These are phyloP conservation scores for Megaustenia siamemsis DNA, from an alignment of 2,888 invertebrate species.

Conservation along the genomic window DNA sequence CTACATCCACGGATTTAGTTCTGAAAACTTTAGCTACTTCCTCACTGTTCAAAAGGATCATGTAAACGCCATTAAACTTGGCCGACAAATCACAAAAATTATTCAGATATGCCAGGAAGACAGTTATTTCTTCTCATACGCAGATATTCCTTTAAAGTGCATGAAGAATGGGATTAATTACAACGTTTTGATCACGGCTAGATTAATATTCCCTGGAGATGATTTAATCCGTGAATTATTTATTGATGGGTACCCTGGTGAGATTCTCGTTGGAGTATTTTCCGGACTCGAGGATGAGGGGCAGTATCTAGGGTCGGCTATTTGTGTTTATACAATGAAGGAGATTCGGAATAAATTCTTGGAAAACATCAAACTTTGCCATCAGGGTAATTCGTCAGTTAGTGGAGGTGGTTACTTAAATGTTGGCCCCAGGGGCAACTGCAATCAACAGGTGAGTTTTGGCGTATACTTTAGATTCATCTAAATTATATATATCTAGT, in stretches of 20 bases:
- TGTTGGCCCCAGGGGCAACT: conserved; percentile 62
- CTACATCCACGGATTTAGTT: conserved; percentile 75
- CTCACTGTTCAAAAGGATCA: conserved; percentile 91
- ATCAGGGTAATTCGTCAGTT: conserved; percentile 63
- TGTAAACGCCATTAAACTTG: conserved; percentile 72
- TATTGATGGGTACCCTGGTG: conserved; percentile 61
- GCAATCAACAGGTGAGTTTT: conserved; percentile 58
- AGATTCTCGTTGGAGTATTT: conserved; percentile 84
- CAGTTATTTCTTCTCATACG: conserved; percentile 97
- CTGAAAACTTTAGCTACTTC: conserved; percentile 73
- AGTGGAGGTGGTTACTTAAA: conserved; percentile 68
- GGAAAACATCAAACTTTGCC: conserved; percentile 71
- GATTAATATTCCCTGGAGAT: conserved; percentile 94
- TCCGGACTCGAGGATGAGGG: conserved; percentile 83
- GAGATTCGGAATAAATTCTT: conserved; percentile 66
- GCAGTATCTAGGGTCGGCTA: conserved; percentile 63
- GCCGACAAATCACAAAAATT: conserved; percentile 88
- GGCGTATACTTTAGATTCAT: neutral
- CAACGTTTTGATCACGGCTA: conserved; percentile 95
- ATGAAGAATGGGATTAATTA: conserved; percentile 83
- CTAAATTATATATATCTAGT: no score
- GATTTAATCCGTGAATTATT: conserved; percentile 87
- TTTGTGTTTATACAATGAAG: conserved; percentile 73
- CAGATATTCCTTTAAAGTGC: conserved; percentile 97
- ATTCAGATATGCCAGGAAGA: conserved; percentile 97